Base-by-base conservation (phyloP, 2,113 vertebrate genomes). In the Antechinus flavipes region DNA sequence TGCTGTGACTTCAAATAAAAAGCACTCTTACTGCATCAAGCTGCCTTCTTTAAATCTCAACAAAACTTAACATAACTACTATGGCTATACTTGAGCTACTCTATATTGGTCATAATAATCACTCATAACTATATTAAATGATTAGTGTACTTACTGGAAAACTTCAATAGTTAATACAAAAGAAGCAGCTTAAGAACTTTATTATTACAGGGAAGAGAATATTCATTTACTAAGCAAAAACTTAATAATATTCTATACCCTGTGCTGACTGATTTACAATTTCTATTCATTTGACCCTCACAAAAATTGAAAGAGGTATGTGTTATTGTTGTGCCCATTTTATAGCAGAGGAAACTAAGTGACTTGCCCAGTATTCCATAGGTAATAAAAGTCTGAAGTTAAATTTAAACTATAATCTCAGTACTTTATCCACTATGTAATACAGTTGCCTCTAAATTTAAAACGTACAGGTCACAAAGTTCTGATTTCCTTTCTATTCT, bases 401-500 rank as follows among this genome's bases (percentile, higher is more conserved):
- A 35, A 30, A 68, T 68, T 68, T 68, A 30, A 68, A 68, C 58
- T 61, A 35, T 14, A 76, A n/a, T 35, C 61, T n/a, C 30, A 30
- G 11, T 68, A 68, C 27, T 68, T 11, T 68, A 56, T 92, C 96
- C 90, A 90, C 35, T 61, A 97, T 97, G 92, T 55, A 94, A 49
- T 35, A 96, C 92, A 96, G 50, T 8, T 91, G 12, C 26, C 94
- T 54, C 58, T 35, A 84, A n/a, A 84, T 84, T 84, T 84, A 42
- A n/a, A 76, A n/a, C 6, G 58, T 90, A 93, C 14, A 96, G 76
- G 95, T 96, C 94, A 96, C 89, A 97, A 91, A 53, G 93, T 90
- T 68, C 68, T 30, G 96, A 91, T 91, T 27, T 96, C 55, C 56
- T 96, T 97, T 92, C 96, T 89, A 94, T 96, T 97, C 93, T 92